Percentiles rank a stretch among this genome's conserved stretches.
Conservation (phyloP, 1,140 invertebrate genomes). For the Ladona fulva region DNA sequence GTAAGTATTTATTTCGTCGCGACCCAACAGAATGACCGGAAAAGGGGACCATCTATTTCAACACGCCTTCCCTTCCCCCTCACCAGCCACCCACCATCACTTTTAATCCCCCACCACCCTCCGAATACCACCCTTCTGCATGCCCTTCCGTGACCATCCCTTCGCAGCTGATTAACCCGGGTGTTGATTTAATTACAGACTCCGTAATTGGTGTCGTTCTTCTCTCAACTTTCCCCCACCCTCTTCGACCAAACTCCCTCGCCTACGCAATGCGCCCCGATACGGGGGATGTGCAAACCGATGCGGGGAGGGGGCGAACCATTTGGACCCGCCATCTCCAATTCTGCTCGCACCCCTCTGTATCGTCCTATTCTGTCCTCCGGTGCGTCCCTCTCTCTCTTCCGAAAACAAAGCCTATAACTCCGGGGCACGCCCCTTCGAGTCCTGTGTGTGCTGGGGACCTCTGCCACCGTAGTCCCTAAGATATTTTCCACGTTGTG, state of each 20-base stretch:
- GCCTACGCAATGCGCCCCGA: not conserved
- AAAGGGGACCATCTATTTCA: not conserved
- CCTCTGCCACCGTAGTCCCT: no score
- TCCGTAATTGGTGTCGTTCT: constrained; percentile 15
- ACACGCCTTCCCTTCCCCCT: not conserved
- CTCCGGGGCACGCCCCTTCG: not conserved
- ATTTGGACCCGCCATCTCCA: not conserved
- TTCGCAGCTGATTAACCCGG: constrained; percentile 15
- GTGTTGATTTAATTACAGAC: constrained; percentile 17
- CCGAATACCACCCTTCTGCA: not conserved
- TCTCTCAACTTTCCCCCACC: not conserved
- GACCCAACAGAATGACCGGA: not conserved
- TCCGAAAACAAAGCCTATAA: not conserved
- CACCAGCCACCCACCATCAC: not conserved
- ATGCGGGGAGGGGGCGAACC: not conserved
- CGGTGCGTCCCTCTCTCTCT: not conserved
- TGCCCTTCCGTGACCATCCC: not conserved
- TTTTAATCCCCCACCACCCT: not conserved
- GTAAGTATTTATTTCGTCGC: not conserved
- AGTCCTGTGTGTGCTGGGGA: not conserved
- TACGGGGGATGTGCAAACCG: no score
- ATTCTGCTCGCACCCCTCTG: not conserved
- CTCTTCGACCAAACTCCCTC: not conserved
- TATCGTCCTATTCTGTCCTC: no score
- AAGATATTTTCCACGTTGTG: no score